A percentile compares a stretch with the other conserved stretches of the same genome.
phyloP scores from a whole-genome alignment of 2,113 vertebrate species.

The Tyrannus savana region DNA sequence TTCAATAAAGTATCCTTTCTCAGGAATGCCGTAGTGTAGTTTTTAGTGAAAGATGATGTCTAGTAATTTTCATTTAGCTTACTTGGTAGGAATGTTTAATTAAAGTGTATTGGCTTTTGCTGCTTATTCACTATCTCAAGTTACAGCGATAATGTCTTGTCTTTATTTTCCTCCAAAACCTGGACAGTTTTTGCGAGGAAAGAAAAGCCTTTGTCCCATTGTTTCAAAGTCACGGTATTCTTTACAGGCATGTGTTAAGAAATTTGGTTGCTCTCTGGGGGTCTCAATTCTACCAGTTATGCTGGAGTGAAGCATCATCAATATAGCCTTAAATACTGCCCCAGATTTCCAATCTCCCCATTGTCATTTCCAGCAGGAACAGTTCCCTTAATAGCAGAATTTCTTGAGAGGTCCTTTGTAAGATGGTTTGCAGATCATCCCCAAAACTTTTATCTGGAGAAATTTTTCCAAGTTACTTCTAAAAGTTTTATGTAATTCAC shows the following conservation, averaged over 20 bases:
- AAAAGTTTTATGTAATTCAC: neutral
- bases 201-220: neutral
- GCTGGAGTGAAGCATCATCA: neutral
- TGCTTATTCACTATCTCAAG: neutral
- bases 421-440: neutral
- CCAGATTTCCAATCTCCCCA: neutral
- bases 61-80: neutral
- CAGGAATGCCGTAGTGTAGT: neutral
- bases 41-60: neutral
- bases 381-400: neutral
- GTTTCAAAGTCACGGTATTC: neutral
- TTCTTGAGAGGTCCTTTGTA: neutral
- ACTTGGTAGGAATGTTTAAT: neutral
- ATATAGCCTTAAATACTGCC: neutral
- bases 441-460: neutral
- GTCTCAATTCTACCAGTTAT: neutral
- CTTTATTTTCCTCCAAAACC: neutral
- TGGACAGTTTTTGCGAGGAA: neutral
- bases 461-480: neutral
- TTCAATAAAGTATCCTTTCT: neutral
- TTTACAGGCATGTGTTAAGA: neutral
- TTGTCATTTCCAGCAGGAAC: neutral
- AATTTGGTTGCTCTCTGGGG: neutral
- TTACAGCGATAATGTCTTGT: neutral
- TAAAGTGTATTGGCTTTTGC: neutral